Base-by-base conservation (phyloP, 2,797 vertebrate species). In the Sebastes miniatus region DNA sequence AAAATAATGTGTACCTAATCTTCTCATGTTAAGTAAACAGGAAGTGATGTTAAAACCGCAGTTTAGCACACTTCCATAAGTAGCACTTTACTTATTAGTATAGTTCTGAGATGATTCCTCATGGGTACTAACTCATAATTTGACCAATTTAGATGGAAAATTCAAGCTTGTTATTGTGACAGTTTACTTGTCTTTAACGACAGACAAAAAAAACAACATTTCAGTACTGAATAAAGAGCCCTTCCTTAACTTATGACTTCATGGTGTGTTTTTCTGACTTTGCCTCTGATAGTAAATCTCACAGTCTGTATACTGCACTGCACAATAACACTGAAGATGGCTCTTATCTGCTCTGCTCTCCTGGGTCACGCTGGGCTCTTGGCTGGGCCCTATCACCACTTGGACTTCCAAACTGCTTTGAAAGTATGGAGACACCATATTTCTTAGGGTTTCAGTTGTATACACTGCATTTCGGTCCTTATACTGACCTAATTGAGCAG, bases 381-480 rank as follows among this genome's bases (percentile, higher is more conserved):
- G 14, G n/a, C 56, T 12, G 27, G 39, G 7, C 10, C n/a, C 61
- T 68, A 68, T 77, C 57, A 7, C 34, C 5, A 39, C 36, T 39
- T 66, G 18, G 32, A 16, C 50, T 43, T 39, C 11, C 52, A 58
- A 57, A 58, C 8, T 9, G 13, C 43, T 62, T 69, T 34, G 16
- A 69, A 52, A 77, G 8, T 29, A 39, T n/a, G 3, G 13, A 69
- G 29, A 61, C 34, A 4, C 10, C n/a, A 6, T 27, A n/a, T 34
- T 5, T 50, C 0, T 6, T 20, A 22, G 36, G 3, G 43, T 36
- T 69, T 77, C 39, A 62, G 20, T 47, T 24, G 18, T 57, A 56
- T 10, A 58, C 8, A 24, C 10, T n/a, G 59, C 27, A 0, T 0
- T 8, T 43, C 22, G 0, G 16, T 58, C 6, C 9, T n/a, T 18